These are phyloP conservation scores for Copidosoma aretas DNA, from an alignment of 2,888 invertebrate genomes.

Conservation along the genomic window DNA sequence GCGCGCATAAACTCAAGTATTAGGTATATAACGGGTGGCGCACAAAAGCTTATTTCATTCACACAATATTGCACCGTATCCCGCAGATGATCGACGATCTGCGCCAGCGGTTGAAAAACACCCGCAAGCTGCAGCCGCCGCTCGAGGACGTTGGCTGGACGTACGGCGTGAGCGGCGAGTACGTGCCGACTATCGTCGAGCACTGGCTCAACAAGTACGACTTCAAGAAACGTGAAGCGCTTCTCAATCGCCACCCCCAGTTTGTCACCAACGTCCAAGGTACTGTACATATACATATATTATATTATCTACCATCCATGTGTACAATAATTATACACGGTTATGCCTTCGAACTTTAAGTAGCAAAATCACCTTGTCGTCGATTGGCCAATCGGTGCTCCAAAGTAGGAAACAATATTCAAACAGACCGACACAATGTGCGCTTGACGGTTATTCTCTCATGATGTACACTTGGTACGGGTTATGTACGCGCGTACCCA, in stretches of 20 bases:
- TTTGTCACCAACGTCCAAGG: slow-evolving; percentile 54
- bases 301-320: no score
- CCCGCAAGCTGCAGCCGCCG: slow-evolving; percentile 45
- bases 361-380: no score
- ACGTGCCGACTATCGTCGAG: slow-evolving; percentile 60
- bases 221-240: slow-evolving; percentile 65
- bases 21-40: no score
- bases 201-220: slow-evolving; percentile 68
- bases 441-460: no score
- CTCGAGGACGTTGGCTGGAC: slow-evolving; percentile 53
- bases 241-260: slow-evolving; percentile 65
- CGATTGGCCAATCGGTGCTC: no score
- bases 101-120: slow-evolving; percentile 57
- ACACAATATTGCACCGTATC: not conserved
- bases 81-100: slow-evolving; percentile 59
- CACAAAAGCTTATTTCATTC: not conserved
- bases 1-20: not conserved
- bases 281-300: no score
- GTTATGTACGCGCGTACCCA: no score
- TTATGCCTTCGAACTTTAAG: no score
- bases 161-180: slow-evolving; percentile 66
- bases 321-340: no score
- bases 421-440: no score
- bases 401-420: no score
- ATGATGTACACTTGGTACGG: no score